Percentiles rank a stretch among this genome's conserved stretches.
phyloP scores from a whole-genome alignment of 2,888 invertebrate species.

The Xanthia togata region DNA sequence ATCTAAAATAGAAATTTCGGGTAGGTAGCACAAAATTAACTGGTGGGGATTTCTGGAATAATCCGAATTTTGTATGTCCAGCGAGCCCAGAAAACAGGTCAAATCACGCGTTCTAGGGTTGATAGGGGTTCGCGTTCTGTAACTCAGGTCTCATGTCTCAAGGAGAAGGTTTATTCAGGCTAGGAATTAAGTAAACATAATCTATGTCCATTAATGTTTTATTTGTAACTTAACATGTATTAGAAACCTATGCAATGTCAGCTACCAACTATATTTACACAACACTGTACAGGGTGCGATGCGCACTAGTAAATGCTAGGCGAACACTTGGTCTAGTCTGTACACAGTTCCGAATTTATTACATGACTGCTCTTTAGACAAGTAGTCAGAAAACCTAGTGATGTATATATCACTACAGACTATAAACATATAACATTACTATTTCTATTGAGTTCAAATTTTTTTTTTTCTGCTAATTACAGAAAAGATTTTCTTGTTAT shows the following conservation, averaged over 20 bases:
- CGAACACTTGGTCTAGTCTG: conserved; percentile 68
- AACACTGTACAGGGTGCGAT: conserved; percentile 84
- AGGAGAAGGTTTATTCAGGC: not conserved
- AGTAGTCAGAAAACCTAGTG: conserved; percentile 10
- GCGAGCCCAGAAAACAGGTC: not conserved
- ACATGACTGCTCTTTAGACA: not conserved
- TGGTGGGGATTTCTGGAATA: too few relatives aligned
- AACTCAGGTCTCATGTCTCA: not conserved
- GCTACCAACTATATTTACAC: conserved; percentile 85
- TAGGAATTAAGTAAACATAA: conserved; percentile 63
- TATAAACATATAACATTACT: conserved; percentile 12
- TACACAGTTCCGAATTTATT: conserved; percentile 18
- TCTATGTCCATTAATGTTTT: conserved; percentile 87
- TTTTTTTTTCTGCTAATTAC: not conserved
- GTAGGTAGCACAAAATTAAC: too few relatives aligned
- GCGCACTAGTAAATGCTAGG: conserved; percentile 83
- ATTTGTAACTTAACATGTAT: conserved; percentile 87
- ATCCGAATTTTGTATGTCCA: not conserved
- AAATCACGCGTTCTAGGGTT: too few relatives aligned
- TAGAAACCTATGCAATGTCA: conserved; percentile 79
- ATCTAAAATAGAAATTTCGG: too few relatives aligned
- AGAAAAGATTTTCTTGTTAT: not conserved
- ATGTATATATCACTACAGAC: not conserved
- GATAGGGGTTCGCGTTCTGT: not conserved
- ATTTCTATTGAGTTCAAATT: not conserved